A percentile compares a stretch with the other conserved stretches of the same genome.
Evolutionary conservation across 2,888 invertebrate genomes (phyloP).

Genomic region (Hylaea fasciaria): DNA sequence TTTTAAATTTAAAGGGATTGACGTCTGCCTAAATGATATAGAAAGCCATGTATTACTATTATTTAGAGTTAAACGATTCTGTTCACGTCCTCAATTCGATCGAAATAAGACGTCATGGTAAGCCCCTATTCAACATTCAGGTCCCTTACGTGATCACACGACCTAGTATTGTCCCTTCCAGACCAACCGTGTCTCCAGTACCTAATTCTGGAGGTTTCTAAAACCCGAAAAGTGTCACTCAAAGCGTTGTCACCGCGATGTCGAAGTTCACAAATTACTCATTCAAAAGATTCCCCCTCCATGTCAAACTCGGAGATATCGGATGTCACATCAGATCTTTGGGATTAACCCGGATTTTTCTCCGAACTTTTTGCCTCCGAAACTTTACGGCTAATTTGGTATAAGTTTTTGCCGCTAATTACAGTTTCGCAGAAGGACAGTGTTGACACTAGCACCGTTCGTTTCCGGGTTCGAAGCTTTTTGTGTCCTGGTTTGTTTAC

Average conservation of each 20-base stretch:
- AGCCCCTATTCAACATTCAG: background rate
- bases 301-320: constrained; percentile 14
- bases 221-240: background rate
- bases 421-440: constrained; percentile 72
- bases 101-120: too few species aligned
- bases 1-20: too few species aligned
- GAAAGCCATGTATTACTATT: too few species aligned
- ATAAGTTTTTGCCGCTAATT: constrained; percentile 55
- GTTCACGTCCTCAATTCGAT: too few species aligned
- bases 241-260: background rate
- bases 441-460: constrained; percentile 66
- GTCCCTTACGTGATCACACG: too few species aligned
- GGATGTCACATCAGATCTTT: constrained; percentile 19
- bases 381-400: constrained; percentile 45
- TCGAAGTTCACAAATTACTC: background rate
- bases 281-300: constrained; percentile 8
- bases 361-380: constrained; percentile 25
- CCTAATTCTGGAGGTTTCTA: too few species aligned
- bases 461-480: constrained; percentile 67
- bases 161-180: too few species aligned
- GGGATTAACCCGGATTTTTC: constrained; percentile 13
- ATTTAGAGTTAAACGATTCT: too few species aligned
- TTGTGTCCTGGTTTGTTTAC: constrained; percentile 59
- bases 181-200: too few species aligned
- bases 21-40: too few species aligned